Evolutionary conservation across 30 jellyfish, hydroid and myxozoan genomes (phyloP).

Genomic region (Pelagia noctiluca): DNA sequence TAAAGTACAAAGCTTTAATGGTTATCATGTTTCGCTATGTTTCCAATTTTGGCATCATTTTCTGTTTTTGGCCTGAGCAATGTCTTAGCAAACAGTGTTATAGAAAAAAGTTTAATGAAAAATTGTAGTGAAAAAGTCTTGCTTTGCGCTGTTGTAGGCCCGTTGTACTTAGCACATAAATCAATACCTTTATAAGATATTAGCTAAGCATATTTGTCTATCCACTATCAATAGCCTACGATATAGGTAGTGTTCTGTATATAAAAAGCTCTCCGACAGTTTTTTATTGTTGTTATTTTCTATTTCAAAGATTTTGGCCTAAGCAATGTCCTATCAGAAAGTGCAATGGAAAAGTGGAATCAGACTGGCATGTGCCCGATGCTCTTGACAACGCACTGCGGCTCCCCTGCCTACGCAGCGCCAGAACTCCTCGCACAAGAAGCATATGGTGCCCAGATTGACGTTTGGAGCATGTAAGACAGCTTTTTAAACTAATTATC

Average conservation of each 20-base stretch:
- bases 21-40: no score
- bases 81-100: no score
- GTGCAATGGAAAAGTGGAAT: slow-evolving; percentile 76
- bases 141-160: no score
- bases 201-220: no score
- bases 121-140: no score
- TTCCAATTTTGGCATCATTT: no score
- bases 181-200: no score
- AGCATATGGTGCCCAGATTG: slow-evolving; percentile 98
- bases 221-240: no score
- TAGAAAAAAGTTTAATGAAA: no score
- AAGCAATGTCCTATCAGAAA: slow-evolving; percentile 79
- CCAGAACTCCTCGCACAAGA: slow-evolving; percentile 97
- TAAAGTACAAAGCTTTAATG: no score
- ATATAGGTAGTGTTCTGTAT: neutral
- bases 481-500: neutral
- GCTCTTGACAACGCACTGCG: slow-evolving; percentile 92
- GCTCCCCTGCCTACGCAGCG: slow-evolving; percentile 99
- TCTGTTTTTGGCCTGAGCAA: no score
- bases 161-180: no score
- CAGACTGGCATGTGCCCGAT: slow-evolving; percentile 87
- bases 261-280: neutral
- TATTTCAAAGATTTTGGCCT: slow-evolving; percentile 85
- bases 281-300: neutral
- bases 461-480: slow-evolving; percentile 98